A percentile compares a stretch with the other conserved stretches of the same genome.
Evolutionary conservation across 2,113 vertebrate species (phyloP).

Genomic region (Scomber japonicus): DNA sequence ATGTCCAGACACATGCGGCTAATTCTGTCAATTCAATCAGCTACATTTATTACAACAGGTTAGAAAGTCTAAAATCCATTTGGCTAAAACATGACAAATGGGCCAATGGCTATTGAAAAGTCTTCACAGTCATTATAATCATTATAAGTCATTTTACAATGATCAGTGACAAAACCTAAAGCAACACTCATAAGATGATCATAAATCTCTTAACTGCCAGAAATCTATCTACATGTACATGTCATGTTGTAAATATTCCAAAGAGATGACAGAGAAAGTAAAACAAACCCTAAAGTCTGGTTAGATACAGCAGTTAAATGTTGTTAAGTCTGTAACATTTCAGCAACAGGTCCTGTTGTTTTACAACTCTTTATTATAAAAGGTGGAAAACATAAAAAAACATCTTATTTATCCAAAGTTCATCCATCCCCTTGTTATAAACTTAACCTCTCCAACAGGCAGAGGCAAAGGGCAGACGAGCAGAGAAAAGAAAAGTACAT

Average conservation of each 20-base stretch:
- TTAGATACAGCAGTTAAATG: neutral
- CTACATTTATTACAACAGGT: too few species aligned
- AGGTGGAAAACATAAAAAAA: constrained; percentile 4
- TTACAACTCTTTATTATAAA: neutral
- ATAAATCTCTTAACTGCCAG: too few species aligned
- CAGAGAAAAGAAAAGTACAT: constrained; percentile 95
- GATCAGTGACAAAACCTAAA: too few species aligned
- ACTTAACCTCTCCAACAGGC: constrained; percentile 75
- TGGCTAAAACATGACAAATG: too few species aligned
- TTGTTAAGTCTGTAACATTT: constrained; percentile 2
- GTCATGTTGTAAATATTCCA: neutral
- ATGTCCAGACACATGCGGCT: too few species aligned
- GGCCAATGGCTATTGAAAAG: too few species aligned
- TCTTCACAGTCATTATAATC: too few species aligned
- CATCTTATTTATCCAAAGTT: constrained; percentile 62
- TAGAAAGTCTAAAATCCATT: too few species aligned
- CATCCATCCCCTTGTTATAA: constrained; percentile 80
- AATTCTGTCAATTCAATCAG: too few species aligned
- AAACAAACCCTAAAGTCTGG: neutral
- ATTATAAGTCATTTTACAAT: too few species aligned
- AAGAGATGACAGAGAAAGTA: neutral
- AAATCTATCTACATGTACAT: neutral
- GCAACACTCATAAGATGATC: too few species aligned
- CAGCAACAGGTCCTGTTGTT: constrained; percentile 4
- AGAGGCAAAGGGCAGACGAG: constrained; percentile 91